phyloP scores from a whole-genome alignment of 1,140 invertebrate species.

The Bombyx mandarina region DNA sequence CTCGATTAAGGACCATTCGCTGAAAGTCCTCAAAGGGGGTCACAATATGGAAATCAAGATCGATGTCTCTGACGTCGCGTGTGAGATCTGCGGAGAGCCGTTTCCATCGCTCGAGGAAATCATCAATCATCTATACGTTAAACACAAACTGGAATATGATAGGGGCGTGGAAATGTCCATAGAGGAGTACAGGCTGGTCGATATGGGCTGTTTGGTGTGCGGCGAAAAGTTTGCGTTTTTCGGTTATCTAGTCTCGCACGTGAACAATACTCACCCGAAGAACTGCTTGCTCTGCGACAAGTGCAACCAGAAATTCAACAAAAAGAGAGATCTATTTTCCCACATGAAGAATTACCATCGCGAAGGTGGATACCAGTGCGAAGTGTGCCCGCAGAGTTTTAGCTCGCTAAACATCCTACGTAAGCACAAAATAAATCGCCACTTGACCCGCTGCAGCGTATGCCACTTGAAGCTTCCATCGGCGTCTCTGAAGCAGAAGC shows the following conservation, averaged over 20 bases:
- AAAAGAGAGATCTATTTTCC: constrained; percentile 53
- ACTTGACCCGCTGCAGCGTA: constrained; percentile 46
- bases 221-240: constrained; percentile 53
- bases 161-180: constrained; percentile 49
- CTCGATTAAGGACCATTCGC: constrained; percentile 43
- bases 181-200: constrained; percentile 44
- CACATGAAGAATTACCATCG: constrained; percentile 61
- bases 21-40: constrained; percentile 52
- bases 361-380: constrained; percentile 53
- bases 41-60: constrained; percentile 62
- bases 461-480: constrained; percentile 50
- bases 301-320: constrained; percentile 59
- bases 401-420: constrained; percentile 50
- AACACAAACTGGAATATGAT: constrained; percentile 50
- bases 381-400: constrained; percentile 43
- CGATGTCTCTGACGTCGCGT: constrained; percentile 43
- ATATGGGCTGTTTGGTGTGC: constrained; percentile 41
- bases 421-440: constrained; percentile 51
- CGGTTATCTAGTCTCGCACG: constrained; percentile 54
- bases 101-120: constrained; percentile 34
- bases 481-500: constrained; percentile 49
- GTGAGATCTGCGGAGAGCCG: constrained; percentile 42
- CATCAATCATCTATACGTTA: constrained; percentile 35
- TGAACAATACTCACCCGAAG: constrained; percentile 53
- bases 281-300: constrained; percentile 54